A percentile compares a stretch with the other conserved stretches of the same genome.
Evolutionary conservation across 2,797 vertebrate genomes (phyloP).

Genomic region (Serranus cabrilla): DNA sequence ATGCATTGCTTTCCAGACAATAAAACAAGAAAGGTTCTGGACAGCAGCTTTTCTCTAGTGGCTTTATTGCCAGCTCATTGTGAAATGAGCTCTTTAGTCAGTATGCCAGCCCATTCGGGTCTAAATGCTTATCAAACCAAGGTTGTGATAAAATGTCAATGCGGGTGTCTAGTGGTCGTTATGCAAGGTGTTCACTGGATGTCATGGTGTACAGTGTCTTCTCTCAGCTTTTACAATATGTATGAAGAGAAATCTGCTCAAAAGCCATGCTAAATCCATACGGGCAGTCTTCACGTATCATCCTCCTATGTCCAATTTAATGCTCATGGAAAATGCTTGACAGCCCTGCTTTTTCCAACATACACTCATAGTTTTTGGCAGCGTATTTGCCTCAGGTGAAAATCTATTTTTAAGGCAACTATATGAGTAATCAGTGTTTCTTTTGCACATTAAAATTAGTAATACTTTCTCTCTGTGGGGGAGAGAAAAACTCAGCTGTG

Average conservation of each 20-base stretch:
- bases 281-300: conserved; percentile 1
- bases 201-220: conserved; percentile 17
- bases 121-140: conserved; percentile 41
- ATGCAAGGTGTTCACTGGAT: conserved; percentile 10
- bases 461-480: conserved; percentile 10
- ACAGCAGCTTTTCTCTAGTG: conserved; percentile 37
- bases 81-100: conserved; percentile 41
- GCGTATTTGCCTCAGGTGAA: conserved; percentile 15
- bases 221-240: background rate
- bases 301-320: background rate
- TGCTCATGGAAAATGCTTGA: conserved; percentile 10
- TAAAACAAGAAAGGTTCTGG: conserved; percentile 33
- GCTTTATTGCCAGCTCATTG: conserved; percentile 37
- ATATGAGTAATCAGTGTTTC: conserved; percentile 23
- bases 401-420: conserved; percentile 13
- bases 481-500: conserved; percentile 5
- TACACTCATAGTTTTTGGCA: conserved; percentile 10
- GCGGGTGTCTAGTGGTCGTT: conserved; percentile 10
- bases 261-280: background rate
- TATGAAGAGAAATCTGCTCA: background rate
- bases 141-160: conserved; percentile 23
- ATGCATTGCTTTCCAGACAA: conserved; percentile 26
- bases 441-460: conserved; percentile 4
- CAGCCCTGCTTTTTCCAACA: background rate
- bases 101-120: conserved; percentile 21